Evolutionary conservation across 2,888 invertebrate species (phyloP), one percentile per base, ranked within the genome.

Genomic region (Clepsis dumicolana): DNA sequence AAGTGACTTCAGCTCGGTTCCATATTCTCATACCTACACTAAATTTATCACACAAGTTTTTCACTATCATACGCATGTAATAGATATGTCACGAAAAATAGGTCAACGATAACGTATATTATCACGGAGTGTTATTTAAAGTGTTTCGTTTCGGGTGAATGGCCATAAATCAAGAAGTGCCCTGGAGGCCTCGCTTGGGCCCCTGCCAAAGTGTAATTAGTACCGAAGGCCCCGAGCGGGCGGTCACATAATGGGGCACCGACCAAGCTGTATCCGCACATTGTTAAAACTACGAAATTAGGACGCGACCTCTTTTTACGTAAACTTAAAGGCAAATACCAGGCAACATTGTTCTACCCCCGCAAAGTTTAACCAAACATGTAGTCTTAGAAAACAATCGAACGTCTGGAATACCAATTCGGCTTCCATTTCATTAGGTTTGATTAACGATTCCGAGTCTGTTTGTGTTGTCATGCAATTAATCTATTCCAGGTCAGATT

Each of bases 401-500:
- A 70, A 72, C 72, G 62, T 21, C 57, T 21, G 44, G 71, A 74
- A 73, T 68, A 56, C 32, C 56, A 21, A 50, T 52, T 35, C 52
- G 41, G 44, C 41, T 70, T 71, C 71, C 61, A 21, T 69, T 73
- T 53, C 67, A 75, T 73, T 72, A 73, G 67, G 69, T 74, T 74
- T 76, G 73, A 76, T 75, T 77, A 80, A 76, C 73, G 77, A 75
- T 70, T 69, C 62, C 50, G 74, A 68, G 71, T 68, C 48, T 77
- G 86, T 70, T 65, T 86, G 35, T 72, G 71, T 77, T 76, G 77
- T 75, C 75, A 77, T 87, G 68, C 73, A 72, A 83, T 84, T 79
- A 80, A 81, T 83, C 74, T 79, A 80, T 79, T 95, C 76, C 92
- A 97, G 96, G 97, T 98, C 52, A 95, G 96, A 84, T 97, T 97